Evolutionary conservation across 2,113 vertebrate species (phyloP).

Genomic region (Australoheros scitulus): DNA sequence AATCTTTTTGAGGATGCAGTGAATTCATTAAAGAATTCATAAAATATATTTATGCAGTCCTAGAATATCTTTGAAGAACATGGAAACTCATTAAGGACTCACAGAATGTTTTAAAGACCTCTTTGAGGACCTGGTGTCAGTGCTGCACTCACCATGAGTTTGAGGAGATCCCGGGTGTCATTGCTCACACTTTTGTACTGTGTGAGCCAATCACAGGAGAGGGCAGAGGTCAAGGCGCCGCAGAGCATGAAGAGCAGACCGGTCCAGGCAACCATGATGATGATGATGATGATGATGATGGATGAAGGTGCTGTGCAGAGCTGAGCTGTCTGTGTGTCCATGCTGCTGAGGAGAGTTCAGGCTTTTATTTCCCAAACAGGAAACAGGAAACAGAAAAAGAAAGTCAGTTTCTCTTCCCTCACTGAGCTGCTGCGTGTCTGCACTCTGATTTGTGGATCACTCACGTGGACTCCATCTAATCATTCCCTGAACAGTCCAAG

Average conservation of each 20-base stretch:
- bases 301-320: too few species aligned
- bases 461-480: too few species aligned
- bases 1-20: not conserved
- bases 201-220: slow-evolving; percentile 56
- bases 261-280: not conserved
- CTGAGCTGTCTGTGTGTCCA: not conserved
- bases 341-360: not conserved
- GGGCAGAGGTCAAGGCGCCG: not conserved
- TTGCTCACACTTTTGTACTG: slow-evolving; percentile 17
- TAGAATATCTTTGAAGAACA: too few species aligned
- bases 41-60: too few species aligned
- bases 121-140: not conserved
- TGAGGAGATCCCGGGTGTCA: not conserved
- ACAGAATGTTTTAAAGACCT: too few species aligned
- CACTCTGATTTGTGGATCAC: too few species aligned
- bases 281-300: not conserved
- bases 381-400: slow-evolving; percentile 24
- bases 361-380: slow-evolving; percentile 27
- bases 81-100: too few species aligned
- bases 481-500: too few species aligned
- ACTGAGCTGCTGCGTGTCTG: too few species aligned
- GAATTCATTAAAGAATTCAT: too few species aligned
- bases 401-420: not conserved
- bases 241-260: not conserved
- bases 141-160: slow-evolving; percentile 40